These are phyloP conservation scores for Dolichotis patagonum DNA, from an alignment of 2,113 vertebrate genomes.

Conservation along the genomic window DNA sequence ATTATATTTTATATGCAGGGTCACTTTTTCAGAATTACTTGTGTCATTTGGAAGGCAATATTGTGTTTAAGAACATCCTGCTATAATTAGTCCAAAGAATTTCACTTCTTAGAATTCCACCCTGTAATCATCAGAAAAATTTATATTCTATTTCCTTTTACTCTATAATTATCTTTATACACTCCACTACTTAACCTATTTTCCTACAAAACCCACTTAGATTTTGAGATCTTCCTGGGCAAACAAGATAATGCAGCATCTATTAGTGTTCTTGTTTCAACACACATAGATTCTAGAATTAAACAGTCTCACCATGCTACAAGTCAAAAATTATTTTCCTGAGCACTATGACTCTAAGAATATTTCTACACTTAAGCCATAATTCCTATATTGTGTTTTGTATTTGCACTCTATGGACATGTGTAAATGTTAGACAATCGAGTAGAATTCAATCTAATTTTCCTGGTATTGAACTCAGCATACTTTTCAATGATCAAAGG, in stretches of 20 bases:
- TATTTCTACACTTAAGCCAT: constrained; percentile 36
- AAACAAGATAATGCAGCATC: background rate
- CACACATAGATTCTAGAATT: background rate
- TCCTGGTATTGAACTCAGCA: background rate
- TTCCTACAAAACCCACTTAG: background rate
- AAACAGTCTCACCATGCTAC: background rate
- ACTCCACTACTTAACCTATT: background rate
- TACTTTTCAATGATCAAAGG: background rate
- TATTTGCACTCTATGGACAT: background rate
- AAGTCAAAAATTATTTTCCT: constrained; percentile 18
- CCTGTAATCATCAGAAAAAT: background rate
- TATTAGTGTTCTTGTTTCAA: constrained; percentile 48
- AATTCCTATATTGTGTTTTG: constrained; percentile 7
- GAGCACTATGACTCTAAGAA: background rate
- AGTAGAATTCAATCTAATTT: background rate
- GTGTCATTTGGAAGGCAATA: background rate
- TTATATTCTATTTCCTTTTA: background rate
- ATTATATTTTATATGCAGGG: background rate
- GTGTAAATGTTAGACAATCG: background rate
- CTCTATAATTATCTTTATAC: background rate
- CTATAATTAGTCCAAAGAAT: background rate
- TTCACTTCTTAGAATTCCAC: background rate
- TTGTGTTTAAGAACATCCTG: background rate
- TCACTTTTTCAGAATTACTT: constrained; percentile 12
- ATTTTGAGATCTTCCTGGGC: background rate